Conservation (phyloP, 2,113 vertebrate genomes). For the Canis aureus region DNA sequence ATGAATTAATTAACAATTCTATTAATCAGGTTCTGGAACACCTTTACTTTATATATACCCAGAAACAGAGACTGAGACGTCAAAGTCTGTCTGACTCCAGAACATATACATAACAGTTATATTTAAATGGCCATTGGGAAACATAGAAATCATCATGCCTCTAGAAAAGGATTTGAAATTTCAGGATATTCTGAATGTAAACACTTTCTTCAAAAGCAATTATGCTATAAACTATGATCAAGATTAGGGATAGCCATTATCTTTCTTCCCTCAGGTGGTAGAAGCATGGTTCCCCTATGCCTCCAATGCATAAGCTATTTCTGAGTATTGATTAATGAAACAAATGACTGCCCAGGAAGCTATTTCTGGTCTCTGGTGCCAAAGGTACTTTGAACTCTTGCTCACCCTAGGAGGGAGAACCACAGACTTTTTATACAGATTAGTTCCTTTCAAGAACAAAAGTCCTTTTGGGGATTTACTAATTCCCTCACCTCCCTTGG, state of each 20-base stretch:
- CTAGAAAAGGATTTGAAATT: constrained; percentile 50
- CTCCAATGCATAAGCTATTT: background rate
- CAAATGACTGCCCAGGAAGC: background rate
- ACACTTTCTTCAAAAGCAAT: constrained; percentile 57
- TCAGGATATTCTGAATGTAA: constrained; percentile 13
- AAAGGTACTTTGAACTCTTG: constrained; percentile 70
- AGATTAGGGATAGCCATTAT: background rate
- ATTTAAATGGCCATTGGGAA: background rate
- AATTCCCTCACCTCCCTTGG: constrained; percentile 73
- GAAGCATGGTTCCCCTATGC: constrained; percentile 2
- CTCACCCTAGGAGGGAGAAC: constrained; percentile 45
- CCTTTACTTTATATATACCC: background rate
- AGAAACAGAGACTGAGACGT: background rate
- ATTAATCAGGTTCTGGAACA: constrained; percentile 17
- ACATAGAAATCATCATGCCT: constrained; percentile 42
- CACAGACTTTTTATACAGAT: constrained; percentile 65
- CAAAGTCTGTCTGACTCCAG: background rate
- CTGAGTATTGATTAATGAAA: constrained; percentile 63
- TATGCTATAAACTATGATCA: constrained; percentile 6
- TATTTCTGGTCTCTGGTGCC: constrained; percentile 34
- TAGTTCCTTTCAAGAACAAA: constrained; percentile 77
- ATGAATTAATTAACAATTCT: constrained; percentile 28
- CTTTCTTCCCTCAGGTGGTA: background rate
- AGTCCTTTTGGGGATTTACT: constrained; percentile 74
- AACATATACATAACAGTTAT: background rate